Evolutionary conservation across 1,140 invertebrate genomes (phyloP).

Genomic region (Calephelis nemesis): DNA sequence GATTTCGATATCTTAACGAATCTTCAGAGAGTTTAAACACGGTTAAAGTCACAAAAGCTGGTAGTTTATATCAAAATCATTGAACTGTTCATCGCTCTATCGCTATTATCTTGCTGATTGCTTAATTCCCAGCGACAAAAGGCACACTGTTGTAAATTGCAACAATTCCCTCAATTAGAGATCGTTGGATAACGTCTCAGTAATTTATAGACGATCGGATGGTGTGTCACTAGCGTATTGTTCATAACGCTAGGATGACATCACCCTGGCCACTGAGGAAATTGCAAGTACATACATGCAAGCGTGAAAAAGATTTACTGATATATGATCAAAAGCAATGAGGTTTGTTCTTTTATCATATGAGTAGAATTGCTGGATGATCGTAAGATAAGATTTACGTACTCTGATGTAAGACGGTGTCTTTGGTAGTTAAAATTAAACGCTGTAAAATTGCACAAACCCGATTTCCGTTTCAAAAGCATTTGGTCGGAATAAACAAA

Average conservation of each 20-base stretch:
- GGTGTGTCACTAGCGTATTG: conserved; percentile 52
- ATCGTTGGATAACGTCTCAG: conserved; percentile 55
- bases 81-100: conserved; percentile 27
- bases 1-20: too few relatives aligned
- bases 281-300: background rate
- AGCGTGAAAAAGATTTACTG: conserved; percentile 6
- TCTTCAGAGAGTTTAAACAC: too few relatives aligned
- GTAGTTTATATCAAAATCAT: background rate
- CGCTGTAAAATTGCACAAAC: too few relatives aligned
- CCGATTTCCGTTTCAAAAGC: too few relatives aligned
- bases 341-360: background rate
- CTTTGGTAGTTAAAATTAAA: too few relatives aligned
- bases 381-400: too few relatives aligned
- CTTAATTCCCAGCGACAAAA: conserved; percentile 50
- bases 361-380: too few relatives aligned
- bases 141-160: conserved; percentile 46
- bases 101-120: conserved; percentile 43
- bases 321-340: background rate
- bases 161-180: conserved; percentile 63
- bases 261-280: conserved; percentile 27
- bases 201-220: conserved; percentile 61
- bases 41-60: too few relatives aligned
- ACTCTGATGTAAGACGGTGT: too few relatives aligned
- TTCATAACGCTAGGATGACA: conserved; percentile 53
- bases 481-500: too few relatives aligned